Conservation (phyloP, 2,797 vertebrate genomes). For the Spea hammondii region DNA sequence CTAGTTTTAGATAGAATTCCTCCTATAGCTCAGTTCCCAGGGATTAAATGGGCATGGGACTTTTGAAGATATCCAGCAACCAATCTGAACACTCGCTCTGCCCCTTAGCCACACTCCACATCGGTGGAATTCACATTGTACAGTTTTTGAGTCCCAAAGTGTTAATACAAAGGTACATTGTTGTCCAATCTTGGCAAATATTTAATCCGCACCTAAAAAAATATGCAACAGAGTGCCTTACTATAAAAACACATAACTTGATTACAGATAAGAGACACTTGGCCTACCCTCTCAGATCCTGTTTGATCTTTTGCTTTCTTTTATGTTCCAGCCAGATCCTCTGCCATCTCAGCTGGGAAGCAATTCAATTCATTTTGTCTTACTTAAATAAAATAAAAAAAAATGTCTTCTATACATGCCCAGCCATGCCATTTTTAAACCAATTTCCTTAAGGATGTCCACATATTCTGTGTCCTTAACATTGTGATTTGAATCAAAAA, state of each 20-base stretch:
- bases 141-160: conserved; percentile 41
- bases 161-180: conserved; percentile 53
- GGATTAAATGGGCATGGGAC: conserved; percentile 38
- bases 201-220: conserved; percentile 51
- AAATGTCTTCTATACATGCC: too few species aligned
- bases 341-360: not conserved
- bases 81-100: conserved; percentile 18
- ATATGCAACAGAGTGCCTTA: conserved; percentile 43
- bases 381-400: too few species aligned
- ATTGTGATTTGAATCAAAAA: too few species aligned
- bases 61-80: conserved; percentile 37
- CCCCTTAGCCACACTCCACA: conserved; percentile 33
- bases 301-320: conserved; percentile 40
- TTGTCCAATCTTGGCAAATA: conserved; percentile 47
- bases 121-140: conserved; percentile 51
- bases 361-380: not conserved
- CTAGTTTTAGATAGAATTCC: conserved; percentile 33
- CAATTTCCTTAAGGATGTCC: too few species aligned
- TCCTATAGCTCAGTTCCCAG: conserved; percentile 47
- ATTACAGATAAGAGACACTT: conserved; percentile 44
- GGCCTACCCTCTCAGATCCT: conserved; percentile 16
- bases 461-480: too few species aligned
- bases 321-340: conserved; percentile 4
- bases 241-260: conserved; percentile 42
- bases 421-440: too few species aligned